A percentile compares a stretch with the other conserved stretches of the same genome.
Evolutionary conservation across 2,888 invertebrate species (phyloP).

Genomic region (Ormyrus thymus): DNA sequence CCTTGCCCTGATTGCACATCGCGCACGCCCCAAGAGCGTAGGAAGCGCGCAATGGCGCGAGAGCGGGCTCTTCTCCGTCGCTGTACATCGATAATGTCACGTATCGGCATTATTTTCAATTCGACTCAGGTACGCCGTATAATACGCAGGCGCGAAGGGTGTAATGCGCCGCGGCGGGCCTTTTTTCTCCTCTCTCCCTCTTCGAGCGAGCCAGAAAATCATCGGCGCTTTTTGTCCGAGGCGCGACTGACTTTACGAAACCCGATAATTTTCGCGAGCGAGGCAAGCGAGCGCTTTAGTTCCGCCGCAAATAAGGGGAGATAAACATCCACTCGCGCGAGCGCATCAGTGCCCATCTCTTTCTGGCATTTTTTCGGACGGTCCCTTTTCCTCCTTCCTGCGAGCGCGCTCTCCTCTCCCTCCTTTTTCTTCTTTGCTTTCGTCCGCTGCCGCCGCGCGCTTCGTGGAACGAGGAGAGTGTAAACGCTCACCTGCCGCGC

Average conservation of each 20-base stretch:
- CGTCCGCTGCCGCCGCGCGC: not conserved
- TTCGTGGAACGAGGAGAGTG: not conserved
- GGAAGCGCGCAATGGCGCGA: slow-evolving; percentile 29
- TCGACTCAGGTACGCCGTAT: slow-evolving; percentile 32
- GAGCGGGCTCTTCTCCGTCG: not conserved
- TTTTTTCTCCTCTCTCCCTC: not conserved
- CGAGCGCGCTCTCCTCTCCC: not conserved
- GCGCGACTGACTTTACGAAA: not conserved
- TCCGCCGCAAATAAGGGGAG: slow-evolving; percentile 49
- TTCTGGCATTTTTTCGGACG: slow-evolving; percentile 17
- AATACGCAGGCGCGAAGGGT: not conserved
- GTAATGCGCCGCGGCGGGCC: not conserved
- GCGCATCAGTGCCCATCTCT: not conserved
- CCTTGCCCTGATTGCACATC: slow-evolving; percentile 63
- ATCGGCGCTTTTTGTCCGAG: slow-evolving; percentile 28
- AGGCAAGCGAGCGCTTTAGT: slow-evolving; percentile 40
- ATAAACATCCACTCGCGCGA: slow-evolving; percentile 44
- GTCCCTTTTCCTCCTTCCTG: not conserved
- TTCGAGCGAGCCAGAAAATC: slow-evolving; percentile 23
- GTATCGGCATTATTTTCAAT: slow-evolving; percentile 43
- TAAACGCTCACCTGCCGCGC: slow-evolving; percentile 59
- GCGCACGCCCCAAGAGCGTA: slow-evolving; percentile 27
- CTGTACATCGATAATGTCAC: slow-evolving; percentile 23
- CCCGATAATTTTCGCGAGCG: not conserved
- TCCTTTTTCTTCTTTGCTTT: not conserved